Evolutionary conservation across 2,113 vertebrate species (phyloP).

Genomic region (Sebastes fasciatus): DNA sequence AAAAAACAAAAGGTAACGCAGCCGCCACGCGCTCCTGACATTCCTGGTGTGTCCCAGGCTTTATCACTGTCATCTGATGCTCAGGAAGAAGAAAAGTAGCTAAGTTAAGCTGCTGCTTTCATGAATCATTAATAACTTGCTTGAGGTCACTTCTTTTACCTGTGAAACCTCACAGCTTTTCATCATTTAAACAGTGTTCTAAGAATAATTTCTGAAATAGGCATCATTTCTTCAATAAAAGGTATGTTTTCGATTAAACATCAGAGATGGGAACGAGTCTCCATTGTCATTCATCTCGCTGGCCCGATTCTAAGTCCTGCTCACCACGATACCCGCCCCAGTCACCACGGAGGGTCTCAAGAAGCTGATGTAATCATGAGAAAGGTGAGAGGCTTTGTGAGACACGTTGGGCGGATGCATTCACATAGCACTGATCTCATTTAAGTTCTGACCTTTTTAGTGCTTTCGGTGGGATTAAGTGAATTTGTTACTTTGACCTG

Average conservation of each 20-base stretch:
- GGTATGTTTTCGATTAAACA: background rate
- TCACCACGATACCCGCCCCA: background rate
- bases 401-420: conserved; percentile 22
- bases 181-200: background rate
- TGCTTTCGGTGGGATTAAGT: conserved; percentile 40
- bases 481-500: conserved; percentile 42
- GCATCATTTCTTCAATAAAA: conserved; percentile 1
- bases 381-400: conserved; percentile 57
- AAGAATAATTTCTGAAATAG: background rate
- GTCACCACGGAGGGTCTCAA: conserved; percentile 23
- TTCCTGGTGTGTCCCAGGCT: too few species aligned
- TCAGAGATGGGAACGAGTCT: conserved; percentile 17
- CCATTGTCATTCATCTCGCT: conserved; percentile 46
- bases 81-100: background rate
- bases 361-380: conserved; percentile 63
- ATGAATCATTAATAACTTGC: background rate
- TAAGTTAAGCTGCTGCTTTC: background rate
- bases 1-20: too few species aligned
- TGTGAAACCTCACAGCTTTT: background rate
- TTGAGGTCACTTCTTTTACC: background rate
- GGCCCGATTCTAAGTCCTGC: background rate
- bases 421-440: conserved; percentile 57
- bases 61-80: background rate
- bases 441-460: conserved; percentile 48
- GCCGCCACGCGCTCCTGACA: too few species aligned